phyloP scores from a whole-genome alignment of 2,113 vertebrate species.

The Neofelis nebulosa region DNA sequence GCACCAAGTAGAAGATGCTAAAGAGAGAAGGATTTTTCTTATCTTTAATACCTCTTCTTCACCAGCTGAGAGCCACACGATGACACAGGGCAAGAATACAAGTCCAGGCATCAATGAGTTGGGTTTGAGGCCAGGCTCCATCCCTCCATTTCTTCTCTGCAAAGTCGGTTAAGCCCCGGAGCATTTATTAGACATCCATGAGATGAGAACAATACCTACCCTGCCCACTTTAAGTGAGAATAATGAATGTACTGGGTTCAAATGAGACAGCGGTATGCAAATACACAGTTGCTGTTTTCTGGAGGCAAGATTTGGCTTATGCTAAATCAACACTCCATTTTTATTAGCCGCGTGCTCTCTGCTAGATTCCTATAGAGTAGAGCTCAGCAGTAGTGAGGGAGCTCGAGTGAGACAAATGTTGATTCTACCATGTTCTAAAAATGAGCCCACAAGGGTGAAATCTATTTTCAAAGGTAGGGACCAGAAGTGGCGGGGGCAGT shows the following conservation, averaged over 20 bases:
- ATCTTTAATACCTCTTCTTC: neutral
- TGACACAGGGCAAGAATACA: neutral
- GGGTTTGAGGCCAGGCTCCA: neutral
- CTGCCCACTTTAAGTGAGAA: neutral
- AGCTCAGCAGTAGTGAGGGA: neutral
- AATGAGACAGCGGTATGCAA: neutral
- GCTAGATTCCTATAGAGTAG: neutral
- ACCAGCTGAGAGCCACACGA: neutral
- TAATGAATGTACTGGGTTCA: neutral
- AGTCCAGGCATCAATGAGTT: neutral
- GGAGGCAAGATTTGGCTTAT: neutral
- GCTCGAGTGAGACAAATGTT: constrained; percentile 11
- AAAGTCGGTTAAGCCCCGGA: neutral
- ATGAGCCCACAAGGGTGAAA: neutral
- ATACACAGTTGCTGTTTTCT: neutral
- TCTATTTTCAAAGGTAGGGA: constrained; percentile 66
- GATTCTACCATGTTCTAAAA: constrained; percentile 60
- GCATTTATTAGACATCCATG: neutral
- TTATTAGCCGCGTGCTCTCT: neutral
- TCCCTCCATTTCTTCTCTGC: neutral
- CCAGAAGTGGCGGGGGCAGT: constrained; percentile 1
- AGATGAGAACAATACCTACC: neutral
- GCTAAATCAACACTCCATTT: neutral
- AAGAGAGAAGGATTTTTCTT: neutral
- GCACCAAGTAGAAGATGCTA: neutral